phyloP scores from a whole-genome alignment of 1,140 invertebrate species.

The Magallana ariakensis region DNA sequence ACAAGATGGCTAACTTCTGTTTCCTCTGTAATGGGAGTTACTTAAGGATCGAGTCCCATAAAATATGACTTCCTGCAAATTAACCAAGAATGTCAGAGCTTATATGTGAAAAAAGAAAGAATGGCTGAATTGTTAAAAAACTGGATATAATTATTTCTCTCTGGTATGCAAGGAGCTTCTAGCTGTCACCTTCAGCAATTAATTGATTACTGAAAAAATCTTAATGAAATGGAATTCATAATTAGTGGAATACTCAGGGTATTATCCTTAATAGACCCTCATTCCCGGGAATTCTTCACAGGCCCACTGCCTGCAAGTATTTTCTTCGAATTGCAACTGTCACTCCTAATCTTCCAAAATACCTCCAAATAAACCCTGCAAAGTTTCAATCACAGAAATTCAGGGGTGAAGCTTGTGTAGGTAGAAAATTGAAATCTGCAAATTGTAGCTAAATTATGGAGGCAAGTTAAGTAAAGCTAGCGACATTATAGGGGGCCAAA shows the following conservation, averaged over 20 bases:
- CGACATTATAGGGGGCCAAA: background rate
- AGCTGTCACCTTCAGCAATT: background rate
- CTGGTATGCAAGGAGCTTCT: background rate
- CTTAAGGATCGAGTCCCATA: slow-evolving; percentile 12
- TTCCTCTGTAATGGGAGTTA: background rate
- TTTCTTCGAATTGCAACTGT: slow-evolving; percentile 13
- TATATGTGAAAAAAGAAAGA: background rate
- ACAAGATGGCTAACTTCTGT: slow-evolving; percentile 19
- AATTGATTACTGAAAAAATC: slow-evolving; percentile 5
- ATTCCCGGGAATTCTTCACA: background rate
- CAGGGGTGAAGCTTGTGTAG: background rate
- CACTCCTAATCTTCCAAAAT: slow-evolving; percentile 5
- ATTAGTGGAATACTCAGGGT: too few species aligned
- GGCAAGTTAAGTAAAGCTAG: background rate
- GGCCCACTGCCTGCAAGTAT: background rate
- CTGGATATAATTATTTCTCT: background rate
- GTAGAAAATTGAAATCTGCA: slow-evolving; percentile 14
- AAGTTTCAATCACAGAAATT: slow-evolving; percentile 32
- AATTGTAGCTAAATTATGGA: background rate
- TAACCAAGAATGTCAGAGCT: slow-evolving; percentile 1
- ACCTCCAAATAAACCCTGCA: slow-evolving; percentile 23
- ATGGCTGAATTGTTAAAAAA: background rate
- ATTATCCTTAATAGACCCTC: background rate
- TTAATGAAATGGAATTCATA: background rate
- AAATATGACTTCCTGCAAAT: slow-evolving; percentile 29